Evolutionary conservation across 2,113 vertebrate species (phyloP), one percentile per base, ranked within the genome.

Genomic region (Cavia porcellus): DNA sequence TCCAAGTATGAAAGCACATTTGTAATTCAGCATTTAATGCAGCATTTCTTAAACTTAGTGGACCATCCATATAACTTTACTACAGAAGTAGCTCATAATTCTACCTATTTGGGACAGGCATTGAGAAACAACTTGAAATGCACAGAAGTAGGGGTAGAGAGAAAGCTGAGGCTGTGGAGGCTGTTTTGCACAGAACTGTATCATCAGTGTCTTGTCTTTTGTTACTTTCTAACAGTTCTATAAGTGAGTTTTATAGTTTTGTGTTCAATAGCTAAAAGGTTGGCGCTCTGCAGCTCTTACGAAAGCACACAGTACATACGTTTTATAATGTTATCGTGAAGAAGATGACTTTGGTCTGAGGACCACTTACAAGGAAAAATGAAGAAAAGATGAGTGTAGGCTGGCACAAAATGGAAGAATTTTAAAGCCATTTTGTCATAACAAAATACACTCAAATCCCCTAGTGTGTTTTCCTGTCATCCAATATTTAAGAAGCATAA

Each of bases 401-500:
- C 24, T 52, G 19, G 19, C 5, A 82, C n/a, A 90, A 84, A 25
- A n/a, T 81, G 55, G 45, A 89, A 47, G 28, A 42, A 24, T 92
- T 87, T 90, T 89, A 90, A 52, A 91, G 32, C 1, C 15, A 70
- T 57, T 90, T 79, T 90, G 22, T 87, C 15, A 79, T 13, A 84
- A 74, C 35, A 96, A 74, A 94, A 94, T 89, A 89, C 15, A 81
- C 20, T 12, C 20, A 93, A 75, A 3, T 47, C 30, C 30, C 20
- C 47, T 30, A 89, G n/a, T 84, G 1, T 82, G 85, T 88, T 86
- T 79, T 92, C 12, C 30, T 59, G 50, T 12, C 25, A 15, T 45
- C 38, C 61, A 74, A 38, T 66, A 92, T 87, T 89, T 96, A 82
- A 47, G 42, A 77, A 89, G 92, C 89, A 74, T 89, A 64, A 85